phyloP scores from a whole-genome alignment of 2,797 vertebrate species.

The Gallirallus australis region DNA sequence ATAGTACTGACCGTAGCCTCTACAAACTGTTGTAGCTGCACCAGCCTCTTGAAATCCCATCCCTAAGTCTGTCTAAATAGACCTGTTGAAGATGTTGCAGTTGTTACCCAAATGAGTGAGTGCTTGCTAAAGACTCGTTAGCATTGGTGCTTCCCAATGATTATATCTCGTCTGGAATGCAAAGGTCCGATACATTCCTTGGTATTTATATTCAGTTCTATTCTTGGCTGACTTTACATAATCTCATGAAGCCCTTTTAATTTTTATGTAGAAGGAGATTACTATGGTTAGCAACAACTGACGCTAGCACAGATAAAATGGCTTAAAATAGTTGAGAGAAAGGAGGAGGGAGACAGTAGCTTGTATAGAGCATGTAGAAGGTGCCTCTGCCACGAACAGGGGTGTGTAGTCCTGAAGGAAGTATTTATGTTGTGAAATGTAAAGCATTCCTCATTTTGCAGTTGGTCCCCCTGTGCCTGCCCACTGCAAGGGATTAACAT shows the following conservation, averaged over 20 bases:
- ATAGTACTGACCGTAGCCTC: not conserved
- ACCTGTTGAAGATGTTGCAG: accelerated
- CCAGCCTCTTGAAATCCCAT: not conserved
- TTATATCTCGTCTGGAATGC: not conserved
- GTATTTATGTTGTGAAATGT: not conserved
- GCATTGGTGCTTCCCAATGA: not conserved
- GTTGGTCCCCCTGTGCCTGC: not conserved
- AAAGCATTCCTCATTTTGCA: not conserved
- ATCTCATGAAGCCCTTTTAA: conserved; percentile 31
- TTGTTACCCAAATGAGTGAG: not conserved
- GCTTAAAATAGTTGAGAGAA: conserved; percentile 38
- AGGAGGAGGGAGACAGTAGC: not conserved
- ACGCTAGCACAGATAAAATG: conserved; percentile 27
- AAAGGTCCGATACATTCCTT: not conserved
- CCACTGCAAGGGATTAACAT: not conserved
- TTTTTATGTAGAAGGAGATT: conserved; percentile 46
- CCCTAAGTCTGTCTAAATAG: not conserved
- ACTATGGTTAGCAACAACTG: conserved; percentile 53
- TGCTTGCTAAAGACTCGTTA: not conserved
- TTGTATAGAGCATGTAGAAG: not conserved
- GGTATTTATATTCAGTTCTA: conserved; percentile 12
- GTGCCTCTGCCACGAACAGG: not conserved
- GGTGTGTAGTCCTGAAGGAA: not conserved
- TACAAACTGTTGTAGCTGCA: not conserved
- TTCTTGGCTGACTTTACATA: conserved; percentile 55